Percentiles rank a stretch among this genome's conserved stretches.
Evolutionary conservation across 2,888 invertebrate genomes (phyloP).

Genomic region (Synanthedon andrenaeformis): DNA sequence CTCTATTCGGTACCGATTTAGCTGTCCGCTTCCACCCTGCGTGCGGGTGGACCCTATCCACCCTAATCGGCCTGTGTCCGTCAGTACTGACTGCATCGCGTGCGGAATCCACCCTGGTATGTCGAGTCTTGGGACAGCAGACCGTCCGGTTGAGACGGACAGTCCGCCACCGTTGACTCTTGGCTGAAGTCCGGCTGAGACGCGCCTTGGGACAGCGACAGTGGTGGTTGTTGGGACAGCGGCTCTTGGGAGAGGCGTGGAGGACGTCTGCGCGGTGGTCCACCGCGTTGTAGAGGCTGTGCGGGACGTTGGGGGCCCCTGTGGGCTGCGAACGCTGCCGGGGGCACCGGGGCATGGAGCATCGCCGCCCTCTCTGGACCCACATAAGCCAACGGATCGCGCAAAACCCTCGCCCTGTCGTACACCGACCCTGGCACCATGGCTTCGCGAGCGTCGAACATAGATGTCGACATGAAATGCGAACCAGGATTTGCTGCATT

Average conservation of each 20-base stretch:
- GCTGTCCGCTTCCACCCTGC: no score
- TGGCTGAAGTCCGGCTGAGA: constrained; percentile 81
- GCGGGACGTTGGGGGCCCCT: constrained; percentile 75
- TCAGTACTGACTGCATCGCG: constrained; percentile 79
- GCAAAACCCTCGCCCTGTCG: constrained; percentile 84
- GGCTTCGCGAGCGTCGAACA: constrained; percentile 97
- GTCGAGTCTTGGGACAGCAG: constrained; percentile 93
- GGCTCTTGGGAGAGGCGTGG: constrained; percentile 75
- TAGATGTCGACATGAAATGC: constrained; percentile 97
- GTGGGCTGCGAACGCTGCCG: constrained; percentile 94
- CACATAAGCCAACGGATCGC: constrained; percentile 94
- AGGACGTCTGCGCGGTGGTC: constrained; percentile 41
- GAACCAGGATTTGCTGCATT: constrained; percentile 96
- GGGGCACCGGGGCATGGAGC: constrained; percentile 87
- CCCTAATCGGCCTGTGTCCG: constrained; percentile 89
- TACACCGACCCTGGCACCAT: constrained; percentile 94
- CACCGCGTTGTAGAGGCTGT: constrained; percentile 84
- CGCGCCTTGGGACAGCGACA: constrained; percentile 80
- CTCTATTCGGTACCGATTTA: no score
- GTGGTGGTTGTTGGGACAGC: constrained; percentile 78
- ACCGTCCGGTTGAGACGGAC: constrained; percentile 94
- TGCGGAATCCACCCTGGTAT: constrained; percentile 81
- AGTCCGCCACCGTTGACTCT: constrained; percentile 87
- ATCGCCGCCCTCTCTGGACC: constrained; percentile 84
- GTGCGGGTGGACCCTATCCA: constrained; percentile 62